phyloP scores from a whole-genome alignment of 1,140 invertebrate genomes.

The Bombus confusus region DNA sequence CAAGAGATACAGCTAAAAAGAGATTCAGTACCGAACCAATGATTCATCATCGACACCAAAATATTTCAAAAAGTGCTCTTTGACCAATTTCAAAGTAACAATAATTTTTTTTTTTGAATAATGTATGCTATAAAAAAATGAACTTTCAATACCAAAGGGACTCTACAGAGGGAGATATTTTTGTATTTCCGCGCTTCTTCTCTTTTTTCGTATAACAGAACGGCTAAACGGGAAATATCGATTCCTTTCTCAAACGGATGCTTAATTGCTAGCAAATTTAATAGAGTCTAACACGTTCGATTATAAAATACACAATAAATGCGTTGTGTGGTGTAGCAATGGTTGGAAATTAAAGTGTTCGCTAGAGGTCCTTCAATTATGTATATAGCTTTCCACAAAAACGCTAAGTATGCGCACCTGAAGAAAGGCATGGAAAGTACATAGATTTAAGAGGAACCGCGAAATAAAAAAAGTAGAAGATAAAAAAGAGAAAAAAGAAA shows the following conservation, averaged over 20 bases:
- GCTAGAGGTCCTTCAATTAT: slow-evolving; percentile 40
- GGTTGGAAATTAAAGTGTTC: not conserved
- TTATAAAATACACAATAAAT: slow-evolving; percentile 21
- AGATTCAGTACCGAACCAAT: not conserved
- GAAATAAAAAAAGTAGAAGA: not conserved
- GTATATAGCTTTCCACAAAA: slow-evolving; percentile 24
- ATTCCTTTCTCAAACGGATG: not conserved
- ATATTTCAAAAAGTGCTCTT: not conserved
- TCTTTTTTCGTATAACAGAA: no score
- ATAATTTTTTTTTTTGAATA: no score
- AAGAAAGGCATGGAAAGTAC: slow-evolving; percentile 36
- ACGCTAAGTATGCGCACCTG: slow-evolving; percentile 30
- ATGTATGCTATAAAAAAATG: not conserved
- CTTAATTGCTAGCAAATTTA: not conserved
- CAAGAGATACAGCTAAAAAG: not conserved
- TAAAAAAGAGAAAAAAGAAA: not conserved
- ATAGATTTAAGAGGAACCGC: slow-evolving; percentile 39
- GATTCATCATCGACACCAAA: not conserved
- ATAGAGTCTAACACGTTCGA: not conserved
- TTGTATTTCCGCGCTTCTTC: not conserved
- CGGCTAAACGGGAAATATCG: not conserved
- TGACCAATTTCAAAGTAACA: not conserved
- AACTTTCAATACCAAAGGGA: not conserved
- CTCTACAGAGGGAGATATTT: not conserved
- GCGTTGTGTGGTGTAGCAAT: not conserved